Conservation (phyloP, 2,888 invertebrate genomes). For the Orthosia gracilis region DNA sequence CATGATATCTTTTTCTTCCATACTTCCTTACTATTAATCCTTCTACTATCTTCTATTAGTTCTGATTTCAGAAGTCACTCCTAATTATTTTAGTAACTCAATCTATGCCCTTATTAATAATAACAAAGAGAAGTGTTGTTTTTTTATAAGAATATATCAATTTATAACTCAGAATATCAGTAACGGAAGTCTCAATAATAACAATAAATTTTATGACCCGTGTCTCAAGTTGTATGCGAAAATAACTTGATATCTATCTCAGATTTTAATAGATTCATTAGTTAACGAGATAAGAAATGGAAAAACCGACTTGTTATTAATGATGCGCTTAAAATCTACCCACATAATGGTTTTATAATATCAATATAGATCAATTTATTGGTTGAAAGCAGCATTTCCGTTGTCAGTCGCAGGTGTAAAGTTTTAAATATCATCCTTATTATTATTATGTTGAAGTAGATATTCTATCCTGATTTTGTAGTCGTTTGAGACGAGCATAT, state of each 20-base stretch:
- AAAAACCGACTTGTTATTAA: conserved; percentile 45
- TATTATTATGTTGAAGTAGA: neutral
- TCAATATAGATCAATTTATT: conserved; percentile 42
- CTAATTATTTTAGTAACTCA: too few species aligned
- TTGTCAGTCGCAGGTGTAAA: conserved; percentile 29
- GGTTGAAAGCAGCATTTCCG: conserved; percentile 9
- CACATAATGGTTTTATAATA: conserved; percentile 39
- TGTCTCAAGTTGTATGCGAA: conserved; percentile 42
- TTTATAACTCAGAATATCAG: conserved; percentile 5
- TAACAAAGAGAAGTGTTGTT: neutral
- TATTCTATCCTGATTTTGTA: conserved; percentile 10
- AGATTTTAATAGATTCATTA: conserved; percentile 49
- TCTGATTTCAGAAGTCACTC: too few species aligned
- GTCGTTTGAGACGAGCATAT: neutral
- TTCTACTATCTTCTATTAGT: too few species aligned
- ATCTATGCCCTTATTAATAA: neutral
- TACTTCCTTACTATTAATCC: neutral
- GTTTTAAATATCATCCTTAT: neutral
- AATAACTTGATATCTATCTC: conserved; percentile 37
- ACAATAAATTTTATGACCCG: conserved; percentile 52
- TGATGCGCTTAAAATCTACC: conserved; percentile 36
- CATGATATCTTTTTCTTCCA: neutral
- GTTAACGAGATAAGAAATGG: conserved; percentile 41
- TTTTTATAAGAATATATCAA: conserved; percentile 2
- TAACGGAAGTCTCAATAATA: conserved; percentile 58